Percentiles rank a stretch among this genome's conserved stretches.
Conservation (phyloP, 2,113 vertebrate species). For the Apodemus sylvaticus region DNA sequence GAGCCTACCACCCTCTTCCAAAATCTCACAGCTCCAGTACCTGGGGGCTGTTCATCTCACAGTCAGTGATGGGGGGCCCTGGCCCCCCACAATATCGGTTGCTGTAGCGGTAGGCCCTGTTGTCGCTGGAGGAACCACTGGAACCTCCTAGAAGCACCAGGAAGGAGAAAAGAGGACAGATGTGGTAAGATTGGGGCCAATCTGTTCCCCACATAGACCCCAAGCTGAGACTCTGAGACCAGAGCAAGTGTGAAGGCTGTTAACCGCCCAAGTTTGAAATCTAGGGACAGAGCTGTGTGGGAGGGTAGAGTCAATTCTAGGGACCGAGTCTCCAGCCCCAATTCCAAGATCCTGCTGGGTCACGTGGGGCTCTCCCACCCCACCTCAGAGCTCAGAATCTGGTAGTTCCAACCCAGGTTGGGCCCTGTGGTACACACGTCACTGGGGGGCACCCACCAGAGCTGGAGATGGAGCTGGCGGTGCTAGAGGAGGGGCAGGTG, state of each 20-base stretch:
- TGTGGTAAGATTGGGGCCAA: background rate
- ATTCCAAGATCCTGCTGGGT: background rate
- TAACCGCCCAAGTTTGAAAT: background rate
- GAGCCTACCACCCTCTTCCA: background rate
- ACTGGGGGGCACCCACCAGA: constrained; percentile 87
- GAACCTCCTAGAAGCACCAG: constrained; percentile 89
- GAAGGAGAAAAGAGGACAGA: background rate
- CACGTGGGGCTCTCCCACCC: background rate
- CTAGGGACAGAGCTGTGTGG: background rate
- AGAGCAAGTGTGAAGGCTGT: background rate
- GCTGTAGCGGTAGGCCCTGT: constrained; percentile 95
- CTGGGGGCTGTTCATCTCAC: constrained; percentile 95
- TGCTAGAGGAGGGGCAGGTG: constrained; percentile 94
- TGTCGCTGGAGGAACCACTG: constrained; percentile 97
- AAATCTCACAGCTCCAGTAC: constrained; percentile 32
- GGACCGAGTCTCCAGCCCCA: background rate
- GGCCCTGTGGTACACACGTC: background rate
- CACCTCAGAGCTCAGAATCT: background rate
- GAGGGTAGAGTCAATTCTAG: background rate
- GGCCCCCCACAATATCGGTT: constrained; percentile 95
- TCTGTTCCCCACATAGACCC: background rate
- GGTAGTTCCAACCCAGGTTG: background rate
- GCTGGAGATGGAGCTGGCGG: constrained; percentile 95
- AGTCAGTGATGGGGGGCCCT: constrained; percentile 93
- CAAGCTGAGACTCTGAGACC: background rate